Evolutionary conservation across 2,113 vertebrate species (phyloP), one percentile per base, ranked within the genome.

Genomic region (Varanus salvator): DNA sequence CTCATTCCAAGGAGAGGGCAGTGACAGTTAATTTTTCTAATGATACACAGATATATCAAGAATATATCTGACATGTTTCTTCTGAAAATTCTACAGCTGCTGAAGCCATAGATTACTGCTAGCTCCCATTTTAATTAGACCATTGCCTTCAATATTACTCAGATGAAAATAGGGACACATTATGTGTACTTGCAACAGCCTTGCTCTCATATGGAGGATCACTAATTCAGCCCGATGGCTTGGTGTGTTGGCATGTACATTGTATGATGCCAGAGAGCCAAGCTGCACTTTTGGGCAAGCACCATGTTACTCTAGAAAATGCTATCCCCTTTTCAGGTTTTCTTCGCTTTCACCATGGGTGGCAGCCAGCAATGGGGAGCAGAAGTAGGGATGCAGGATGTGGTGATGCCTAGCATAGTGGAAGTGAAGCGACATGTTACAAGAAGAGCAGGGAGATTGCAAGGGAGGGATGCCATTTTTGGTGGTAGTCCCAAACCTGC

Each of bases 1-100:
- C 95, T 2, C 66, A 17, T 90, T 88, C 93, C 90, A 88, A 90
- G 83, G 0, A 0, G 0, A 89, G 89, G 9, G 52, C 64, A 93
- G 50, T 7, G 34, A 95, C 92, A 94, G 89, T 92, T 95, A 90
- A 95, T 95, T 96, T 96, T 95, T 87, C 93, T 95, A 96, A 96
- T 93, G 93, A 95, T 91, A 60, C 68, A 84, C 87, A 91, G 29
- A 92, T 90, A 72, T 94, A 87, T 85, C 87, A 72, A 89, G 87
- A 94, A 92, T 31, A 54, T 57, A 94, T 93, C 93, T 94, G 95
- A 94, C 93, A 84, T 95, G 71, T 92, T 83, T 89, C 68, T 88
- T 77, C 38, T 52, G 89, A 93, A 93, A 50, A 80, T 19, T 34
- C 17, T 60, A 17, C 21, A 66, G 68, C 19, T 69, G 3, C 0